Base-by-base conservation (phyloP, 2,113 vertebrate genomes). In the Dipodomys stephensi region DNA sequence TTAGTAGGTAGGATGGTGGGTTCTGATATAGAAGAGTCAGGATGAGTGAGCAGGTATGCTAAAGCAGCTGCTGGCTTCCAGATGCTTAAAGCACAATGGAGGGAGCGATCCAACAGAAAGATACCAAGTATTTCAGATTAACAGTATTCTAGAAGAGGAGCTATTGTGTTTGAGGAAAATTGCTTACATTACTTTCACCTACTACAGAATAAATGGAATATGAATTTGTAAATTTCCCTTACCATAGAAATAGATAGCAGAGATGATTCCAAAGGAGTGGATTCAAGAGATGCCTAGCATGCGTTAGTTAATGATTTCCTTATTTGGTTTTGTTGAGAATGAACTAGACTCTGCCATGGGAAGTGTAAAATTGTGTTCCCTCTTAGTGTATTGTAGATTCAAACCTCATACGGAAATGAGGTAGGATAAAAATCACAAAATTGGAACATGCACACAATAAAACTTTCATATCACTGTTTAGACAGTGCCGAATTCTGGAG, bases 61-160 rank as follows among this genome's bases (percentile, higher is more conserved):
- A 32, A 83, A 68, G 27, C 22, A 53, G 79, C 35, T 2, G 2
- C 62, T 73, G 12, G 44, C 32, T 92, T 18, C 5, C 35, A 44
- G 44, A 49, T 6, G 30, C 0, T 19, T 90, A 11, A 13, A 65
- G 64, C 13, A 79, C 25, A 65, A 19, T 1, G 35, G 28, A 30
- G 8, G 11, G 4, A 18, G 53, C 76, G 49, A 80, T n/a, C n/a
- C 8, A 44, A 4, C 13, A 79, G 30, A 28, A 86, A 74, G 32
- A 46, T 62, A 4, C 67, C 53, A 53, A 92, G 74, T 93, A 71
- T 68, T 95, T 96, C 44, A 82, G 23, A 57, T 74, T 90, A 35
- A 57, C 1, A 15, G 19, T 84, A 11, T 64, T 87, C 71, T 32
- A 53, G 67, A 95, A 74, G 22, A 76, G 92, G 91, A 74, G 10